These are phyloP conservation scores for Capitulum mitella DNA, from an alignment of 2,888 invertebrate species.

Conservation along the genomic window DNA sequence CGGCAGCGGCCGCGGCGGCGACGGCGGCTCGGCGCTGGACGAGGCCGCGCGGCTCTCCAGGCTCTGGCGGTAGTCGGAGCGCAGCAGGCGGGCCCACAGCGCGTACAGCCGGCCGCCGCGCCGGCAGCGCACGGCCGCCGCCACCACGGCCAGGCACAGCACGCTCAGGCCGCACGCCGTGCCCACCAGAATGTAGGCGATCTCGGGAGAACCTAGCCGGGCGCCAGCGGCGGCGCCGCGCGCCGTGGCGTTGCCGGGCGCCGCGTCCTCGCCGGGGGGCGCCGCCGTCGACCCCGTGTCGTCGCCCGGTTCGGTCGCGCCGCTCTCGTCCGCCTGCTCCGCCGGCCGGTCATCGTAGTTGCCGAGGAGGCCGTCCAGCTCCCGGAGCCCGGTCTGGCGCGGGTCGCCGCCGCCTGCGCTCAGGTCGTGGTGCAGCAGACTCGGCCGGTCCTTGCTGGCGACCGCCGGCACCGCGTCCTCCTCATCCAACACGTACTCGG, in stretches of 20 bases:
- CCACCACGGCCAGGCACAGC: neutral
- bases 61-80: neutral
- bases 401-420: too few relatives aligned
- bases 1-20: neutral
- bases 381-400: neutral
- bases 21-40: neutral
- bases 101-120: slow-evolving; percentile 4
- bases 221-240: neutral
- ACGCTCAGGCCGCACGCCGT: neutral
- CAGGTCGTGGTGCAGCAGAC: neutral
- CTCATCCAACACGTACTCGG: neutral
- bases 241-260: neutral
- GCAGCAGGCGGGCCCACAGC: neutral
- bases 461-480: neutral
- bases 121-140: neutral
- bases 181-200: slow-evolving; percentile 5
- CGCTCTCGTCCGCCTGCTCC: neutral
- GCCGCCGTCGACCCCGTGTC: neutral
- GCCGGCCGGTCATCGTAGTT: neutral
- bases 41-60: neutral
- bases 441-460: neutral
- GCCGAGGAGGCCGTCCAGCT: neutral
- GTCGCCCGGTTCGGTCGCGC: neutral
- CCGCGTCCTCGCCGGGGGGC: neutral
- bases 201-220: neutral